Evolutionary conservation across 1,140 invertebrate genomes (phyloP), one percentile per base, ranked within the genome.

Genomic region (Zaprionus taronus): DNA sequence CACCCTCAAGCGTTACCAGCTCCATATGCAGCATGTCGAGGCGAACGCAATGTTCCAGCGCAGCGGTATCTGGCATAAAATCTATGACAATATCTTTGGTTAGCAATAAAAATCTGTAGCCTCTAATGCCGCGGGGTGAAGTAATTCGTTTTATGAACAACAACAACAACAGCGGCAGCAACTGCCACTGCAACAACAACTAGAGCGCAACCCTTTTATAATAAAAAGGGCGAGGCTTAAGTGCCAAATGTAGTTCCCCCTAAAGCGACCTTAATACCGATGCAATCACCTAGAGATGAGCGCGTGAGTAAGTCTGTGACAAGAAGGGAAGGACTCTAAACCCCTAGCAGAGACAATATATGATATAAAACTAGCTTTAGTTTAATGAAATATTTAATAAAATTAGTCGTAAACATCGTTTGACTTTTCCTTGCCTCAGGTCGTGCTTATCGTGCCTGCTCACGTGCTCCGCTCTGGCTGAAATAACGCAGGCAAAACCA

Each of bases 71-170:
- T 92, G 83, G 74, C 79, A 91, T 66, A 91, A 81, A 81, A 81
- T 92, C 70, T 92, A 92, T 85, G 91, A 92, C 80, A 92, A 92
- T 81, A 92, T 92, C 77, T 92, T 92, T 75, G 86, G 90, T 68
- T 92, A 89, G 81, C 72, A 85, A 85, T 90, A 90, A 90, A 90
- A 90, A 67, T 69, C 71, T 79, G 77, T 74, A 84, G 70, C 74
- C 72, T 61, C 57, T 83, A 83, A 85, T 86, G 61, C 79, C 57
- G 63, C 67, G 36, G 63, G 55, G 36, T 49, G 38, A 60, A 63
- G 51, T 56, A 38, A 26, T 62, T 64, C 62, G 82, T 64, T 79
- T 85, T 79, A 84, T 83, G 61, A 36, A 68, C 31, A 14, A 9
- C 49, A 28, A 56, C 41, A 24, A 72, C 49, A 28, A 56, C 41